phyloP scores from a whole-genome alignment of 2,888 invertebrate species.

The Philhelius pedissequus region DNA sequence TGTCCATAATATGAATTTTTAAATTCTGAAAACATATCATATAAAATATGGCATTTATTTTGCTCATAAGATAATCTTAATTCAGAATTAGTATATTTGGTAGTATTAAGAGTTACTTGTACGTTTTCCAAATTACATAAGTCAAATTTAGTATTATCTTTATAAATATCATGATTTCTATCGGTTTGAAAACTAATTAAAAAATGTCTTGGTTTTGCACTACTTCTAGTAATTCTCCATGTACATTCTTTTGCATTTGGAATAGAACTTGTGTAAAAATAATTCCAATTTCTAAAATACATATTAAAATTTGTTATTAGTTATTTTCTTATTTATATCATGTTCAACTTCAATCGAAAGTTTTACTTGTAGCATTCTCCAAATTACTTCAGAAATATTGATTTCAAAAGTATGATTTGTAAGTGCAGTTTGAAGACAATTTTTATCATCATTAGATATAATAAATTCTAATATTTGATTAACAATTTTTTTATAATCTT shows the following conservation, averaged over 20 bases:
- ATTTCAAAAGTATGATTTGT: neutral
- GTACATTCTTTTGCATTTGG: conserved; percentile 7
- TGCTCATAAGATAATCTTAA: conserved; percentile 6
- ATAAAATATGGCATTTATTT: conserved; percentile 31
- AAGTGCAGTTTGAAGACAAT: too few species aligned
- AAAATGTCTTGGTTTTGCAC: conserved; percentile 3
- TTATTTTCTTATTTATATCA: conserved; percentile 27
- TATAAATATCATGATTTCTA: conserved; percentile 5
- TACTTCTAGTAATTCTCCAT: conserved; percentile 17
- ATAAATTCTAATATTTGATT: too few species aligned
- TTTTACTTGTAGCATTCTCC: conserved; percentile 37
- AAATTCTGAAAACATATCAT: conserved; percentile 32
- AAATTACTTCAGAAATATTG: conserved; percentile 24
- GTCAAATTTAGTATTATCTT: conserved; percentile 14
- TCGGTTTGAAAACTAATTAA: neutral
- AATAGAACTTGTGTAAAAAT: conserved; percentile 19
- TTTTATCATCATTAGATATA: too few species aligned
- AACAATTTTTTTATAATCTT: neutral
- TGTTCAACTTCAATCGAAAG: conserved; percentile 31
- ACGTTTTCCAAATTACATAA: conserved; percentile 18
- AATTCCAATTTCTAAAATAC: conserved; percentile 48
- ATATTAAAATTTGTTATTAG: conserved; percentile 22
- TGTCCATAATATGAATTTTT: conserved; percentile 24
- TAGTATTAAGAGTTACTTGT: conserved; percentile 13
- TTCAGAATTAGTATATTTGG: conserved; percentile 33